phyloP scores from a whole-genome alignment of 2,113 vertebrate genomes.

The Propithecus coquereli region DNA sequence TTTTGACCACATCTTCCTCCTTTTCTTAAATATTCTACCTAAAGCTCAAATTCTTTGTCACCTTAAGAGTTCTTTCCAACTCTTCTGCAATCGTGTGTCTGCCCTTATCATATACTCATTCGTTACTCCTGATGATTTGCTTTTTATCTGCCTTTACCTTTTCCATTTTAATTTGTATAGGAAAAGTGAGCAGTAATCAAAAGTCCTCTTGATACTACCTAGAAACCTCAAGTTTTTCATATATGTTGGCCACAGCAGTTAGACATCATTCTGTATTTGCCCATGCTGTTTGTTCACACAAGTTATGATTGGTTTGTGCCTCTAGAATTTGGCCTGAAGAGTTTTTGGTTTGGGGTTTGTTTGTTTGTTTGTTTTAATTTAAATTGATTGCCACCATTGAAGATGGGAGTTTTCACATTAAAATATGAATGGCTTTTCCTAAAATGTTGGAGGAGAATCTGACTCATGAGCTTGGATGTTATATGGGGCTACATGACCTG shows the following conservation, averaged over 20 bases:
- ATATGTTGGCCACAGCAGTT: not conserved
- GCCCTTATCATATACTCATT: not conserved
- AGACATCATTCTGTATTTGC: not conserved
- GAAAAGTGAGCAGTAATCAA: conserved; percentile 22
- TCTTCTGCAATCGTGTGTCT: not conserved
- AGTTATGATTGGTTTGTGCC: not conserved
- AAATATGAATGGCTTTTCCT: not conserved
- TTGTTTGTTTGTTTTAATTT: not conserved
- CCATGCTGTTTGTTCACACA: not conserved
- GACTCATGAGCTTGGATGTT: not conserved
- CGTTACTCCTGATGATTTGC: not conserved
- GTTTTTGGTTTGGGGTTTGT: not conserved
- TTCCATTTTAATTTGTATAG: conserved; percentile 31
- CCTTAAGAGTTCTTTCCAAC: not conserved
- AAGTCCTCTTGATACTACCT: conserved; percentile 16
- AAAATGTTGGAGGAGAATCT: not conserved
- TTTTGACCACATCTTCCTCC: conserved; percentile 67
- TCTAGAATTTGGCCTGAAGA: not conserved
- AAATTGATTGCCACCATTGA: conserved; percentile 4
- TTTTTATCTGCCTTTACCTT: conserved; percentile 23
- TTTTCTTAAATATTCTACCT: conserved; percentile 41
- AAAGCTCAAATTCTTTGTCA: conserved; percentile 36
- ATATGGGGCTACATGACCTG: not conserved
- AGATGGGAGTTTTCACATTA: not conserved
- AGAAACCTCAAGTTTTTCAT: conserved; percentile 37